Evolutionary conservation across 1,140 invertebrate genomes (phyloP).

Genomic region (Ceratitis capitata): DNA sequence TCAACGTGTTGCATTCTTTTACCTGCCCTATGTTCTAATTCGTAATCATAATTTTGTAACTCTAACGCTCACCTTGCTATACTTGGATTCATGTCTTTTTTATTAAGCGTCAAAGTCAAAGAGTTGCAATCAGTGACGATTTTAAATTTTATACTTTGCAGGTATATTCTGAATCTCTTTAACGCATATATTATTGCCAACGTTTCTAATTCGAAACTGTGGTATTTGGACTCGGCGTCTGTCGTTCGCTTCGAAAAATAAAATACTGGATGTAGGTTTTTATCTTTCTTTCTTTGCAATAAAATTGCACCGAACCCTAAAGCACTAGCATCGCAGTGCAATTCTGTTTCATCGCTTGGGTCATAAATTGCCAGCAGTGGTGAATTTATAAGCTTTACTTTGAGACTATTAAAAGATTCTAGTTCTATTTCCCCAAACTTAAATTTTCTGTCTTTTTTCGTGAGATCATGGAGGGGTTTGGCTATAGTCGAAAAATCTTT

Average conservation of each 20-base stretch:
- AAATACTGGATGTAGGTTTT: constrained; percentile 56
- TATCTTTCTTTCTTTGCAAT: constrained; percentile 48
- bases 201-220: constrained; percentile 67
- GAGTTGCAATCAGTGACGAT: constrained; percentile 65
- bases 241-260: constrained; percentile 63
- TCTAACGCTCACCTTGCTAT: constrained; percentile 59
- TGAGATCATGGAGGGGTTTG: constrained; percentile 50
- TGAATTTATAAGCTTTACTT: constrained; percentile 44
- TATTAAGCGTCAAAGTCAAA: constrained; percentile 61
- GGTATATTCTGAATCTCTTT: constrained; percentile 67
- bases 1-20: constrained; percentile 57
- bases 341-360: constrained; percentile 45
- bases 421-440: constrained; percentile 45
- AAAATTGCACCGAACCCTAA: constrained; percentile 50
- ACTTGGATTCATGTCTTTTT: constrained; percentile 58
- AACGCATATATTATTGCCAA: constrained; percentile 67
- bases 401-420: constrained; percentile 49
- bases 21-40: constrained; percentile 43
- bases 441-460: constrained; percentile 51
- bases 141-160: constrained; percentile 66
- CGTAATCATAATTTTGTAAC: constrained; percentile 43
- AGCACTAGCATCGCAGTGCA: constrained; percentile 51
- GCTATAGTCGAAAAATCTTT: constrained; percentile 50
- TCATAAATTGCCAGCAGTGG: constrained; percentile 52
- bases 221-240: constrained; percentile 64